Base-by-base conservation (phyloP, 1,140 invertebrate genomes). In the Calosoma granatense region DNA sequence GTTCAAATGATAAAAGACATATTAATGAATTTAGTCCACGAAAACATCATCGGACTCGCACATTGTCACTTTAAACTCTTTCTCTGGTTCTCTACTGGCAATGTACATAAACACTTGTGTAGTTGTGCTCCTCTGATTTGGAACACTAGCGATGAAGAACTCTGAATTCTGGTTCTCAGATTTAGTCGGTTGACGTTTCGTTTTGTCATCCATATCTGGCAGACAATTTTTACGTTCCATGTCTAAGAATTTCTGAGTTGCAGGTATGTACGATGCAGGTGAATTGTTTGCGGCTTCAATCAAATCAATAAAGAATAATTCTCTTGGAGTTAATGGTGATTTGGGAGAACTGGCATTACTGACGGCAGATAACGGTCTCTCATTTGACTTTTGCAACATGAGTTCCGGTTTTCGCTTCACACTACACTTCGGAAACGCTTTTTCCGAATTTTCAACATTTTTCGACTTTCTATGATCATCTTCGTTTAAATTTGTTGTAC, bases 231-330 rank as follows among this genome's bases (percentile, higher is more conserved):
- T 39, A 0, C 52, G 58, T 57, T 64, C 63, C n/a, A 55, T 57
- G 30, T 63, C 56, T 2, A 63, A 30, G 30, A 64, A 64, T 20
- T 52, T 51, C 2, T 56, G 2, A 11, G 55, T 60, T 15, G 51
- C 9, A 12, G 41, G 41, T 6, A 47, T 51, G 26, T 22, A 54
- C 22, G 39, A 41, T 2, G n/a, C 26, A 14, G 55, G 20, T 17
- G 41, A 47, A 11, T 47, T 52, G 56, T 71, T 65, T 1, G 68
- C 72, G 39, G 62, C 59, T 51, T 61, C 61, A 52, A 72, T 67
- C 2, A 75, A 56, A 65, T 75, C 72, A 3, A 65, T 67, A 52
- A 75, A 74, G 54, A 74, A 75, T 20, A 73, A 56, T 56, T 74
- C 69, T 20, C 73, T 62, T 1, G 73, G 73, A 1, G 71, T 71